phyloP scores from a whole-genome alignment of 2,888 invertebrate species.

The Sinotaia quadrata region DNA sequence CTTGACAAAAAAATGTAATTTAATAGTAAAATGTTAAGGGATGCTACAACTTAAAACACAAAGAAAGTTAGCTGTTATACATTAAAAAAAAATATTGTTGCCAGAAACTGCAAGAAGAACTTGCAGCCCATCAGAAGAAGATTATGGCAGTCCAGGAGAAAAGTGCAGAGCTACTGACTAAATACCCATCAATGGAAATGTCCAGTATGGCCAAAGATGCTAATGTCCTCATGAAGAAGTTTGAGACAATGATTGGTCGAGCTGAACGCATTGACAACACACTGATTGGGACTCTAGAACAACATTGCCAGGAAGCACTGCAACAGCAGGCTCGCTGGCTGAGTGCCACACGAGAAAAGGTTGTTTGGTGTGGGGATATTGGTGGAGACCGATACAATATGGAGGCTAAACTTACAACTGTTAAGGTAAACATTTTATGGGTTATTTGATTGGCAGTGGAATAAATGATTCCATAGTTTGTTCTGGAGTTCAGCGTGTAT shows the following conservation, averaged over 20 bases:
- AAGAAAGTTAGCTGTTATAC: not conserved
- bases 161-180: conserved; percentile 53
- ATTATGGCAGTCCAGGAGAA: conserved; percentile 87
- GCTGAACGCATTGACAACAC: conserved; percentile 78
- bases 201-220: conserved; percentile 65
- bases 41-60: not conserved
- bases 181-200: conserved; percentile 67
- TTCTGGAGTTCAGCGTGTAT: no score
- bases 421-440: no score
- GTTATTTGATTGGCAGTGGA: no score
- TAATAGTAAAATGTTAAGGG: no score
- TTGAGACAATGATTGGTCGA: conserved; percentile 84
- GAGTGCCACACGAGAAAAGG: conserved; percentile 87
- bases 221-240: conserved; percentile 70
- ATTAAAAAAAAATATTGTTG: not conserved
- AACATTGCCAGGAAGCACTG: conserved; percentile 88
- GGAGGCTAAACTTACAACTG: conserved; percentile 87
- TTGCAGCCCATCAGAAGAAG: conserved; percentile 83
- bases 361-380: conserved; percentile 90
- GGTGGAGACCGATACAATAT: conserved; percentile 88
- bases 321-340: conserved; percentile 86
- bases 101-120: conserved; percentile 78
- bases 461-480: no score
- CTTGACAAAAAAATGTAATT: not conserved
- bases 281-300: conserved; percentile 86